Evolutionary conservation across 2,797 vertebrate genomes (phyloP).

Genomic region (Halcyon leucocephala): DNA sequence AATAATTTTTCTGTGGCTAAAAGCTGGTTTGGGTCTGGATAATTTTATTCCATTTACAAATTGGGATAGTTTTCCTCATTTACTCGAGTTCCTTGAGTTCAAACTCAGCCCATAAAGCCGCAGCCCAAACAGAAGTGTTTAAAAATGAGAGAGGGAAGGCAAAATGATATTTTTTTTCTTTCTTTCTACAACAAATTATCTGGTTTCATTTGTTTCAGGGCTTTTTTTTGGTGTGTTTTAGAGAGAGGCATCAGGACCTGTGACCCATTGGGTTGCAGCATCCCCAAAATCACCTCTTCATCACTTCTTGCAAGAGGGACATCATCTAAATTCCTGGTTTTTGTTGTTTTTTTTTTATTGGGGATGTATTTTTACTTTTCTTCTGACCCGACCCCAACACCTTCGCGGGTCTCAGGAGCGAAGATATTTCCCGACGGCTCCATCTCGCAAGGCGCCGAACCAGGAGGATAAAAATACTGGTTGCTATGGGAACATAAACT

Average conservation of each 20-base stretch:
- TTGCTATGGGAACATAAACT: constrained; percentile 61
- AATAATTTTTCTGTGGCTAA: background rate
- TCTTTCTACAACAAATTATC: background rate
- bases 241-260: background rate
- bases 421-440: constrained; percentile 14
- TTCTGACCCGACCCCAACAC: background rate
- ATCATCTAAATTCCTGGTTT: background rate
- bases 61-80: background rate
- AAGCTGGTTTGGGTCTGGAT: background rate
- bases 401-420: background rate
- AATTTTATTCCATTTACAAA: background rate
- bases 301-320: rapidly evolving
- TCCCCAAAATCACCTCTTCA: background rate
- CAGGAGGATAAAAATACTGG: constrained; percentile 55
- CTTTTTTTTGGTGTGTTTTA: background rate
- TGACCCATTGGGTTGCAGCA: rapidly evolving
- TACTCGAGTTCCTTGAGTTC: background rate
- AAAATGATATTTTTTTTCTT: background rate
- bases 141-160: rapidly evolving
- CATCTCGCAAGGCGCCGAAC: background rate
- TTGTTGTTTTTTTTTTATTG: background rate
- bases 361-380: background rate
- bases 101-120: background rate
- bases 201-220: rapidly evolving
- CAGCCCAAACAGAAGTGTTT: background rate